Base-by-base conservation (phyloP, 2,113 vertebrate species). In the Plestiodon gilberti region DNA sequence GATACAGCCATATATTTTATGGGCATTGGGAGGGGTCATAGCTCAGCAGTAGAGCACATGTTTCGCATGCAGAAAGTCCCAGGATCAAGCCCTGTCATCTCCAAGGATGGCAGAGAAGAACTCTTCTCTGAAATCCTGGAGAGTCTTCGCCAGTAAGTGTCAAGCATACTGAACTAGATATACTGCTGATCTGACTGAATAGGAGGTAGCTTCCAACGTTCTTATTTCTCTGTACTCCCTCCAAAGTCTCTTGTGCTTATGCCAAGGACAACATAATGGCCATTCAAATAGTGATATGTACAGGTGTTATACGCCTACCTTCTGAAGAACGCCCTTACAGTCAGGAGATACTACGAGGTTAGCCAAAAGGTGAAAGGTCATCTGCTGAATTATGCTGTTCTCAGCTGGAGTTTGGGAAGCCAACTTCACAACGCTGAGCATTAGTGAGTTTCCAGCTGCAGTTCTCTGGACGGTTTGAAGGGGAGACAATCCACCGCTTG, bases 321-420 rank as follows among this genome's bases (percentile, higher is more conserved):
- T 99, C 77, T 99, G 98, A 94, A 99, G 95, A 81, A 98, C 59
- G 33, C 98, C 96, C 94, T 95, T 97, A 89, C 98, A 99, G 94
- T 99, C 99, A 48, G 97, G 98, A 85, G 98, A 98, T 81, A 98
- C 89, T 71, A 97, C 97, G 62, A 99, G 95, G 93, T 99, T 99
- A 28, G 98, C 96, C 76, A 99, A 96, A 55, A 99, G 96, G 92
- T 94, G 95, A 90, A 99, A 99, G 48, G 96, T 95, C 25, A 96
- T 93, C 52, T 96, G 97, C 94, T 99, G 98, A 84, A 97, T 78
- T 4, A 90, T 64, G 88, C 92, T 91, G 93, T 94, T 97, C 90
- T 98, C 98, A 0, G 95, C 90, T 28, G 97, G 91, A 62, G 96
- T 81, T 82, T 97, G 97, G 13, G 97, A 96, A 76, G 97, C 98